phyloP scores from a whole-genome alignment of 2,797 vertebrate species.

The Cossypha heuglini region DNA sequence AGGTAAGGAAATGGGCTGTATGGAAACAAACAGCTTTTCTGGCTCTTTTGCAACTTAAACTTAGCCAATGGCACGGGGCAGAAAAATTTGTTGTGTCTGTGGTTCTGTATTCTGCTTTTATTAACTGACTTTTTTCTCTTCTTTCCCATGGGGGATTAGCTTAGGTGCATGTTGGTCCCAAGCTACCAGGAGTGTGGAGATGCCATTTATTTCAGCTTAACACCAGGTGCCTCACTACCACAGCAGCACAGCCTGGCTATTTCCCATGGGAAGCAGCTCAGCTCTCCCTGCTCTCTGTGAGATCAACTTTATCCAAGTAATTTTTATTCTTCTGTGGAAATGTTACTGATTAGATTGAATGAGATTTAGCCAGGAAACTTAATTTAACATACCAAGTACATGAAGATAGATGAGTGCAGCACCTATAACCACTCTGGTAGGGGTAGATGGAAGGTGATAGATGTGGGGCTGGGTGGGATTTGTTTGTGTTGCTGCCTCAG shows the following conservation, averaged over 20 bases:
- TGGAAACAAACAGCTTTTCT: not conserved
- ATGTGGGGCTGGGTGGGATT: not conserved
- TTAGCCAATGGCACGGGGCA: rapidly evolving
- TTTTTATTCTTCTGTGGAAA: not conserved
- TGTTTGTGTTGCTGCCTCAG: not conserved
- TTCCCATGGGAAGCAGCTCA: not conserved
- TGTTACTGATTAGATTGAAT: not conserved
- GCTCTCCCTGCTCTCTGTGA: not conserved
- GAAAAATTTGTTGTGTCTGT: not conserved
- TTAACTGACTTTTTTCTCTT: not conserved
- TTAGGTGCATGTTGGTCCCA: not conserved
- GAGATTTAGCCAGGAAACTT: not conserved
- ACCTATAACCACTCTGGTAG: not conserved
- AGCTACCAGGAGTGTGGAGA: not conserved
- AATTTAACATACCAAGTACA: not conserved
- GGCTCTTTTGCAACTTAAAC: not conserved
- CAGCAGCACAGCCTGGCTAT: not conserved
- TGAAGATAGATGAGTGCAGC: not conserved
- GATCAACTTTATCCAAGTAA: not conserved
- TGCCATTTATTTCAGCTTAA: not conserved
- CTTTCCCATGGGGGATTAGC: not conserved
- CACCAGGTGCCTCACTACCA: not conserved
- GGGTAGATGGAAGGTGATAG: not conserved
- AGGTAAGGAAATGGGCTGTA: not conserved
- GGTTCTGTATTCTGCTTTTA: not conserved